Evolutionary conservation across 2,797 vertebrate species (phyloP).

Genomic region (Rhabdophis nuchalis): DNA sequence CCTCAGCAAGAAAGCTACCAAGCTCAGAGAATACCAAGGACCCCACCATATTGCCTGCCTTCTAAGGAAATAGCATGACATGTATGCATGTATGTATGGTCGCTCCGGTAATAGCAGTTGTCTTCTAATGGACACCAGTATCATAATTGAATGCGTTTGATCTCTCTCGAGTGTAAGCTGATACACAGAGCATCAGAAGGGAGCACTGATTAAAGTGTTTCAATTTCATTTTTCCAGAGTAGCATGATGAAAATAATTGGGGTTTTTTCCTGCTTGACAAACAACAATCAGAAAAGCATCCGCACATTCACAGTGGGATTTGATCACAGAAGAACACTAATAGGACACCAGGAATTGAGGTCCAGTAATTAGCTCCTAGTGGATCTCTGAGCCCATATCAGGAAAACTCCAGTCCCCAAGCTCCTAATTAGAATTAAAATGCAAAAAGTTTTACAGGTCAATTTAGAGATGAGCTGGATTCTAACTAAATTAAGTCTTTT

Average conservation of each 20-base stretch:
- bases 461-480: conserved; percentile 18
- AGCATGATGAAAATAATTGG: not conserved
- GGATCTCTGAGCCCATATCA: conserved; percentile 26
- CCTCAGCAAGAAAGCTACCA: not conserved
- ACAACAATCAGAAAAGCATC: not conserved
- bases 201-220: not conserved
- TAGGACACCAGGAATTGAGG: conserved; percentile 28
- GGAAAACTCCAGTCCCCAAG: conserved; percentile 27
- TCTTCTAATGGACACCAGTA: not conserved
- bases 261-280: conserved; percentile 36
- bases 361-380: conserved; percentile 54
- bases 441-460: conserved; percentile 35
- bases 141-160: not conserved
- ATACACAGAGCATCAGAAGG: not conserved
- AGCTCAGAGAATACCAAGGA: not conserved
- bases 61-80: not conserved
- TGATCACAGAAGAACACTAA: conserved; percentile 17
- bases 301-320: conserved; percentile 21
- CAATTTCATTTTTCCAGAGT: conserved; percentile 33
- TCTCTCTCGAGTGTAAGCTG: not conserved
- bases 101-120: not conserved
- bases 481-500: not conserved
- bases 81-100: not conserved
- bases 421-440: conserved; percentile 14
- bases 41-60: not conserved